phyloP scores from a whole-genome alignment of 2,797 vertebrate species.

The Pangasius larnaudii region DNA sequence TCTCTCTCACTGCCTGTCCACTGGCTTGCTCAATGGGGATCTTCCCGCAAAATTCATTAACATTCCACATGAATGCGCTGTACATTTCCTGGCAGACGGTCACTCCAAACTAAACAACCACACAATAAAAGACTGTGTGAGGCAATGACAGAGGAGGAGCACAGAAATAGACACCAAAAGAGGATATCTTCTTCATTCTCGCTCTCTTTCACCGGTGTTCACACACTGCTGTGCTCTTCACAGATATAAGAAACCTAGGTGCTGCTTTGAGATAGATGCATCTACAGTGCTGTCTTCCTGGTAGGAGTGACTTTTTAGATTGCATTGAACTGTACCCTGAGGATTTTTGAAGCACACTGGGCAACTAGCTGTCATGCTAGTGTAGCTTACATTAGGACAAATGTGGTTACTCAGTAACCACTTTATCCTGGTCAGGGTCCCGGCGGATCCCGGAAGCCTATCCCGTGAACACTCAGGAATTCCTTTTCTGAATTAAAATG shows the following conservation, averaged over 20 bases:
- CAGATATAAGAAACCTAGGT: not conserved
- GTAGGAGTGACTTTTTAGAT: not conserved
- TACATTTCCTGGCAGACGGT: slow-evolving; percentile 79
- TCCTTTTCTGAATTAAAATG: not conserved
- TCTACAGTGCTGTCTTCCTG: not conserved
- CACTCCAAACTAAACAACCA: slow-evolving; percentile 55
- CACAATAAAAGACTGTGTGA: slow-evolving; percentile 66
- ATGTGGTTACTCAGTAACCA: not conserved
- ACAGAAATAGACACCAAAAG: slow-evolving; percentile 47
- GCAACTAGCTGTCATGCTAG: not conserved
- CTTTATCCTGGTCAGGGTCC: not conserved
- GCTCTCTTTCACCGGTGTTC: slow-evolving; percentile 61
- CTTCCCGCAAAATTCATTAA: slow-evolving; percentile 71
- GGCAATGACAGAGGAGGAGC: slow-evolving; percentile 50
- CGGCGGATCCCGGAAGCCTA: not conserved
- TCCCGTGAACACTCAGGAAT: not conserved
- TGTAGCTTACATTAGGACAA: not conserved
- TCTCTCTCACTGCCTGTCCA: slow-evolving; percentile 40
- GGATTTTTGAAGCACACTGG: not conserved
- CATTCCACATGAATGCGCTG: slow-evolving; percentile 77
- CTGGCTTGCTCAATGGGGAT: slow-evolving; percentile 59
- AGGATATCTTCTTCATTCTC: slow-evolving; percentile 69
- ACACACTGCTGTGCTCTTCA: not conserved
- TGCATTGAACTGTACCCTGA: not conserved
- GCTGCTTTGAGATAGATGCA: not conserved